These are phyloP conservation scores for Columbina picui DNA, from an alignment of 2,113 vertebrate species.

Conservation along the genomic window DNA sequence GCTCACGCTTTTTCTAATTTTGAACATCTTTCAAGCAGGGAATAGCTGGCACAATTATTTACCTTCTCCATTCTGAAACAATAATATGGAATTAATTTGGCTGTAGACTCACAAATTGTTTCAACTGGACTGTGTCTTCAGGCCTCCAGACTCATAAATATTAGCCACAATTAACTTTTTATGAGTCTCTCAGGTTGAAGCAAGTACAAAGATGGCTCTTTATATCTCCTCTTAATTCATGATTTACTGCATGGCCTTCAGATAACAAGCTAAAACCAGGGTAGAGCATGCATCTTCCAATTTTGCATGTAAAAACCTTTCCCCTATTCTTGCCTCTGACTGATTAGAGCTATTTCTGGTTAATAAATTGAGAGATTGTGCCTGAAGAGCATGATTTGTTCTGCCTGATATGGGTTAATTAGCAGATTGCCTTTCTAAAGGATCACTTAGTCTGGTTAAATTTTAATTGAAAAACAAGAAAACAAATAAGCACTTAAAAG, in stretches of 20 bases:
- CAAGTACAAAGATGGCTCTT: not conserved
- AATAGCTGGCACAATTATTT: not conserved
- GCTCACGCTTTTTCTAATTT: not conserved
- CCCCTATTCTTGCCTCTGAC: not conserved
- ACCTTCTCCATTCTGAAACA: slow-evolving; percentile 1
- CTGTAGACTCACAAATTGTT: not conserved
- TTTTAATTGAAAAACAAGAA: not conserved
- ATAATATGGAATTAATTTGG: slow-evolving; percentile 29
- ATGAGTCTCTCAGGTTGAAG: slow-evolving; percentile 22
- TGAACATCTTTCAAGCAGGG: not conserved
- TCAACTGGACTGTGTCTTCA: slow-evolving; percentile 16
- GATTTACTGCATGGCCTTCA: not conserved
- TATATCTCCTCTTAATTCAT: not conserved
- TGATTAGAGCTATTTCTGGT: not conserved
- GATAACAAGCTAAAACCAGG: not conserved
- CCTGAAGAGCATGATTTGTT: not conserved
- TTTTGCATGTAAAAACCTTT: not conserved
- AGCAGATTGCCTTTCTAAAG: not conserved
- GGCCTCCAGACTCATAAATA: slow-evolving; percentile 16
- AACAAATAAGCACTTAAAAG: not conserved
- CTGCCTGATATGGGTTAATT: not conserved
- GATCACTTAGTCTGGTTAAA: slow-evolving; percentile 14
- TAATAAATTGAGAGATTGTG: not conserved
- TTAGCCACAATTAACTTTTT: slow-evolving; percentile 12
- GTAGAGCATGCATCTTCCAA: not conserved